phyloP scores from a whole-genome alignment of 2,888 invertebrate species.

The Sclerodermus sp. region DNA sequence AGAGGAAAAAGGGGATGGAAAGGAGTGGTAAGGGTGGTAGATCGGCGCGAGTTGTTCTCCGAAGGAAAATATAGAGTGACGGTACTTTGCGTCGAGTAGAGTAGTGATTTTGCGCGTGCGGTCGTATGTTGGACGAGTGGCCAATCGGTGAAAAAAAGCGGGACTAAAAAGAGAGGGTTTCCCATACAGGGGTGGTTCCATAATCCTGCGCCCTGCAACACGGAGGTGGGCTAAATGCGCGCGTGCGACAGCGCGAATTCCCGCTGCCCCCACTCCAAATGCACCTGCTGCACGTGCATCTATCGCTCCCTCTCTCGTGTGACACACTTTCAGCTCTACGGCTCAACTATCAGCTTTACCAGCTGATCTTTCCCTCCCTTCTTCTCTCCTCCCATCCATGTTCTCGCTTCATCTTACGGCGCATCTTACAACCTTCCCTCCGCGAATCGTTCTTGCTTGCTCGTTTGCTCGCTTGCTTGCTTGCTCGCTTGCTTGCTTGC shows the following conservation, averaged over 20 bases:
- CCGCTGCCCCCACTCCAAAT: slow-evolving; percentile 30
- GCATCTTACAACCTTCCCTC: too few species aligned
- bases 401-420: slow-evolving; percentile 4
- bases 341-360: too few species aligned
- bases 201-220: slow-evolving; percentile 46
- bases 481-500: too few species aligned
- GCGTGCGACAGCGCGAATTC: slow-evolving; percentile 47
- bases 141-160: slow-evolving; percentile 49
- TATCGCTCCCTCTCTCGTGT: slow-evolving; percentile 11
- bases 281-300: slow-evolving; percentile 44
- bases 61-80: too few species aligned
- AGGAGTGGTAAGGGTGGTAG: not conserved
- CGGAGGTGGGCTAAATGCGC: slow-evolving; percentile 48
- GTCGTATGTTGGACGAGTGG: slow-evolving; percentile 31
- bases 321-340: slow-evolving; percentile 11
- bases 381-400: slow-evolving; percentile 1
- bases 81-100: not conserved
- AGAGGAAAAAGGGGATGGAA: not conserved
- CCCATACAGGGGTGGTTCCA: slow-evolving; percentile 48
- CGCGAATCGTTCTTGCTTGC: too few species aligned
- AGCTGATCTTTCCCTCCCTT: slow-evolving; percentile 1
- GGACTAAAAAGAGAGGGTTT: slow-evolving; percentile 44
- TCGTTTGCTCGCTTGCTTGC: too few species aligned
- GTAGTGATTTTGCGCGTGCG: slow-evolving; percentile 19
- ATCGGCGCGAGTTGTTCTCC: too few species aligned